Evolutionary conservation across 2,113 vertebrate species (phyloP).

Genomic region (Albula goreensis): DNA sequence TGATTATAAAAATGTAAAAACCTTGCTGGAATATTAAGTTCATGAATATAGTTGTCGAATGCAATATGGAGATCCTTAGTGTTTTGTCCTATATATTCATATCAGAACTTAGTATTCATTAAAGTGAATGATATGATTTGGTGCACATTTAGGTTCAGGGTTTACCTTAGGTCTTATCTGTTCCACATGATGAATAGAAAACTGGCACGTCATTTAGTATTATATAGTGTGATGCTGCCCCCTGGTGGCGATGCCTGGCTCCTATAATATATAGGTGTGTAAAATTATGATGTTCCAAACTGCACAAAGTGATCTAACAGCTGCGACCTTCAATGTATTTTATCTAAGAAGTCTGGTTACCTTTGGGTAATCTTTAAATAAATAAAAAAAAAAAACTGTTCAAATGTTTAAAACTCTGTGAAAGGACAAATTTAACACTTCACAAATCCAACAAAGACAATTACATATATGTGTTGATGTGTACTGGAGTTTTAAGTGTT

Average conservation of each 20-base stretch:
- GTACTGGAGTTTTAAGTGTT: neutral
- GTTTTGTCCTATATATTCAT: too few relatives aligned
- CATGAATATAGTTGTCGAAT: too few relatives aligned
- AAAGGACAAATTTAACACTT: neutral
- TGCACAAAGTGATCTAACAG: neutral
- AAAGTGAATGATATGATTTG: neutral
- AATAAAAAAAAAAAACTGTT: neutral
- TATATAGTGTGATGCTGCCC: slow-evolving; percentile 26
- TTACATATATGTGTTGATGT: neutral
- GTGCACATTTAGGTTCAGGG: neutral
- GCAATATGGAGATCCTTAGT: too few relatives aligned
- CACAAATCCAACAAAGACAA: neutral
- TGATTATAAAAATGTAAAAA: too few relatives aligned
- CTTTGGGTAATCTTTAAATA: too few relatives aligned
- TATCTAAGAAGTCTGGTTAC: too few relatives aligned
- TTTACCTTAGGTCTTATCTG: neutral
- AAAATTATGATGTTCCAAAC: neutral
- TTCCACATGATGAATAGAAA: neutral
- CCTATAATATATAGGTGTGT: neutral
- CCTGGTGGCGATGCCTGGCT: slow-evolving; percentile 24
- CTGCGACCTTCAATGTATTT: neutral
- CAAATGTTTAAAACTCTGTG: neutral
- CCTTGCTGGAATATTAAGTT: too few relatives aligned
- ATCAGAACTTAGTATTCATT: neutral
- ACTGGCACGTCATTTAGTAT: neutral